A percentile compares a stretch with the other conserved stretches of the same genome.
Evolutionary conservation across 2,113 vertebrate species (phyloP).

Genomic region (Zosterops lateralis): DNA sequence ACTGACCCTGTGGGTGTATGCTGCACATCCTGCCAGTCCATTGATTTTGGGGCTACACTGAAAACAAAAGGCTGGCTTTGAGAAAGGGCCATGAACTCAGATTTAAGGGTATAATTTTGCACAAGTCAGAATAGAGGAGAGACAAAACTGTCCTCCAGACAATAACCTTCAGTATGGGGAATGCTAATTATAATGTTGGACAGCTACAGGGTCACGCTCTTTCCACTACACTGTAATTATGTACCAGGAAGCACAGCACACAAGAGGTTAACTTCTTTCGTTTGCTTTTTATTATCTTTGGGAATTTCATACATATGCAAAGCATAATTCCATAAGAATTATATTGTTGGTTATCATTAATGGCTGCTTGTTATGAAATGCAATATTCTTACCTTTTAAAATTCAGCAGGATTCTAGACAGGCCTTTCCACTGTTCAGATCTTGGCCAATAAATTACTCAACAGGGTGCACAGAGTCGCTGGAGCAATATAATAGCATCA

Average conservation of each 20-base stretch:
- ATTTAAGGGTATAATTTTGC: slow-evolving; percentile 54
- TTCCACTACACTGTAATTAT: slow-evolving; percentile 33
- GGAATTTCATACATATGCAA: slow-evolving; percentile 40
- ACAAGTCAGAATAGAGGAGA: slow-evolving; percentile 45
- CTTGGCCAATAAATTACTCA: slow-evolving; percentile 73
- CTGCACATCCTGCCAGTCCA: slow-evolving; percentile 46
- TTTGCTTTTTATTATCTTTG: background rate
- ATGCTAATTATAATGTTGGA: slow-evolving; percentile 62
- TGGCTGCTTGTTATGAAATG: slow-evolving; percentile 57
- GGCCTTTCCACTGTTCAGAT: slow-evolving; percentile 62
- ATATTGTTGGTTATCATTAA: slow-evolving; percentile 55
- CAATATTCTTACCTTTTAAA: slow-evolving; percentile 68
- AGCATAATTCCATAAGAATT: slow-evolving; percentile 54
- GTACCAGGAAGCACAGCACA: slow-evolving; percentile 1
- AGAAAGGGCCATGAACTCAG: slow-evolving; percentile 54
- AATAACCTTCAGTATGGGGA: slow-evolving; percentile 54
- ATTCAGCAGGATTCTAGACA: slow-evolving; percentile 64
- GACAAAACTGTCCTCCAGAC: slow-evolving; percentile 45
- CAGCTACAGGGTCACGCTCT: slow-evolving; percentile 17
- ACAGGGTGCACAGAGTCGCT: slow-evolving; percentile 56
- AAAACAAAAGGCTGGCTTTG: slow-evolving; percentile 53
- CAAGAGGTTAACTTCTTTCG: slow-evolving; percentile 43
- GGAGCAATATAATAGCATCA: slow-evolving; percentile 67
- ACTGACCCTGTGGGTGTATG: slow-evolving; percentile 52
- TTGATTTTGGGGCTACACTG: slow-evolving; percentile 41